phyloP scores from a whole-genome alignment of 2,888 invertebrate species.

The Eumacrocentrus americanus region DNA sequence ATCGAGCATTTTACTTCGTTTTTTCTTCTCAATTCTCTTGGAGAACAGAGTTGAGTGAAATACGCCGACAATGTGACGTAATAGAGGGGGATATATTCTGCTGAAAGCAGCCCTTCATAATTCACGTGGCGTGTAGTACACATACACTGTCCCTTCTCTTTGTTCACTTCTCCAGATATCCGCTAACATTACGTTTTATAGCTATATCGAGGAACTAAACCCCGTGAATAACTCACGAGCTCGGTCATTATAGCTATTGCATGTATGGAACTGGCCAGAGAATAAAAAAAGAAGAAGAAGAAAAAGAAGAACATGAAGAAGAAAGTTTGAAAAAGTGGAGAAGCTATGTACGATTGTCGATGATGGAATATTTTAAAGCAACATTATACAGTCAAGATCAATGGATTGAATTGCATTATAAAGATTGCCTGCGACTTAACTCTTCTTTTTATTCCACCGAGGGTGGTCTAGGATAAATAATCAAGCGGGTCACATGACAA shows the following conservation, averaged over 20 bases:
- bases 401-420: no score
- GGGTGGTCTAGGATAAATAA: no score
- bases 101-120: conserved; percentile 5
- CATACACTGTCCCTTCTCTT: background rate
- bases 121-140: background rate
- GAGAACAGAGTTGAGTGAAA: no score
- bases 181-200: background rate
- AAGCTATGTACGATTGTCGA: conserved; percentile 4
- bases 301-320: background rate
- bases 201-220: conserved; percentile 23
- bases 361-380: no score
- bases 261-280: no score
- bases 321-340: background rate
- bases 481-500: no score
- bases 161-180: background rate
- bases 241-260: conserved; percentile 28
- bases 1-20: no score
- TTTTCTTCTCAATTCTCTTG: no score
- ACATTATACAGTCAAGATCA: no score
- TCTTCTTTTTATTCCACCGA: no score
- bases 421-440: no score
- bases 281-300: background rate
- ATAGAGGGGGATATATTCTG: background rate
- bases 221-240: conserved; percentile 28
- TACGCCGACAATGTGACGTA: background rate